Conservation (phyloP, 2,797 vertebrate species). For the Champsocephalus esox region DNA sequence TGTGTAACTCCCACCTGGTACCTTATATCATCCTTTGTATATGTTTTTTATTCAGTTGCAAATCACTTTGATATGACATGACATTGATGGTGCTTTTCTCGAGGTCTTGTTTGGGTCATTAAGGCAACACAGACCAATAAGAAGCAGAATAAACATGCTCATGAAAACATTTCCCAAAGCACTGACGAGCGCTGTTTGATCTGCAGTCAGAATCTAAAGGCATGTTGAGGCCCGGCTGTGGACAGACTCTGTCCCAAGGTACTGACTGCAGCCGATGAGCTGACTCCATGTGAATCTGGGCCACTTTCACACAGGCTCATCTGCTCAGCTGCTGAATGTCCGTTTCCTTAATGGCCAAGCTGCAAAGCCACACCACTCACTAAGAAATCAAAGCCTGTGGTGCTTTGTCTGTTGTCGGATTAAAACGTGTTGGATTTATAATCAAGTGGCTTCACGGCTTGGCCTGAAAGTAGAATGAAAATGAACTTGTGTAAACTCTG, state of each 20-base stretch:
- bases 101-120: not conserved
- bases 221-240: slow-evolving; percentile 73
- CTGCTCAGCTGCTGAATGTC: slow-evolving; percentile 64
- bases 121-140: not conserved
- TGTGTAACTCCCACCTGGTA: no score
- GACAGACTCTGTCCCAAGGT: slow-evolving; percentile 80
- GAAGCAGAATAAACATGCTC: not conserved
- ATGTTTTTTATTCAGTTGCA: not conserved
- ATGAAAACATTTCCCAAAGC: not conserved
- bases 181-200: slow-evolving; percentile 73
- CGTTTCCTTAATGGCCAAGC: slow-evolving; percentile 47
- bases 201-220: slow-evolving; percentile 78
- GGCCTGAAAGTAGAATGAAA: slow-evolving; percentile 35
- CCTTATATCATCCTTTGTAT: not conserved
- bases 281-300: slow-evolving; percentile 60
- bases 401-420: not conserved
- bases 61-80: no score
- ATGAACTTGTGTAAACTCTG: slow-evolving; percentile 17
- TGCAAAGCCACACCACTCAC: slow-evolving; percentile 59
- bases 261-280: slow-evolving; percentile 75
- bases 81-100: not conserved
- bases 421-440: not conserved
- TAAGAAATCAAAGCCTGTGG: not conserved
- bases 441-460: slow-evolving; percentile 61
- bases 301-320: slow-evolving; percentile 71